Evolutionary conservation across 2,888 invertebrate species (phyloP), one percentile per base, ranked within the genome.

Genomic region (Rhyacophila evoluta): DNA sequence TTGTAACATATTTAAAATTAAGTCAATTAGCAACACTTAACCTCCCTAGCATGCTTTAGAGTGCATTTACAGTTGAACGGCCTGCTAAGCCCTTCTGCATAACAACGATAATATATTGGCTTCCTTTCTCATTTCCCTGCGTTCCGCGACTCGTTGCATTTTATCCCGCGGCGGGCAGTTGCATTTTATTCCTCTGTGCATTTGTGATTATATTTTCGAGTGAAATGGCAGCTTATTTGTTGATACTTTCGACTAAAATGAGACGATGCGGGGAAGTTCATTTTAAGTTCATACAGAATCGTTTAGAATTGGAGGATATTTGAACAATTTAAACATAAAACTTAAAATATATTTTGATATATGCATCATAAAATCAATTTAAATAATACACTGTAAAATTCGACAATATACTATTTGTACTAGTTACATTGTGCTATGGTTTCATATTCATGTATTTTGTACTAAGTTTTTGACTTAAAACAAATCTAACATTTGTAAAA

Each of bases 21-120:
- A 79, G 81, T 81, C 79, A 78, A 79, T 81, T 81, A 81, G 81
- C 76, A 28, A 72, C 75, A 72, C 72, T 75, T 78, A 38, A 75
- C 74, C 73, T n/a, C n/a, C n/a, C n/a, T 75, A 37, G 19, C 36
- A 33, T 67, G 41, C 71, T 38, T 67, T 29, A 38, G 12, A 68
- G 72, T 75, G 37, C 41, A 69, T 67, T 77, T 37, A n/a, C 37
- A 78, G 78, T 79, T 81, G 78, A 81, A 81, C 70, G 79, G 55
- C 77, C 81, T 67, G 72, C 10, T 55, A 55, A 55, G 10, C 55
- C 25, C 55, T 55, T 55, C 19, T 15, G 15, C 15, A 41, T 19
- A 41, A 6, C 29, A 6, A 6, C 6, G 25, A 69, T 28, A 27
- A 12, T n/a, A 72, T 10, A 71, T 3, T n/a, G 73, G 39, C 33